phyloP scores from a whole-genome alignment of 2,113 vertebrate species.

The Phaethornis superciliosus region DNA sequence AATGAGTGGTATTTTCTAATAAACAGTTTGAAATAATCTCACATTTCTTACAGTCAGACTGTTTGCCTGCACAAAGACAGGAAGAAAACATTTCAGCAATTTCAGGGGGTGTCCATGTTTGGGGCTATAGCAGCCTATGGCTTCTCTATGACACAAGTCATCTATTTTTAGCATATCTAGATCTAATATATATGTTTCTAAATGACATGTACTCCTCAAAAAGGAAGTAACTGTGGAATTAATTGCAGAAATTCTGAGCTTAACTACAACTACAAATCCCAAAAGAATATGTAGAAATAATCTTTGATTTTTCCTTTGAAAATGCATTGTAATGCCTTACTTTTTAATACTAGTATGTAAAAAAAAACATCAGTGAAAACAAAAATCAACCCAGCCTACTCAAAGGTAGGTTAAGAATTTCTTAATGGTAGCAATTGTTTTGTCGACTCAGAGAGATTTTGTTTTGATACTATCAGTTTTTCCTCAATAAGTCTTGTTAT shows the following conservation, averaged over 20 bases:
- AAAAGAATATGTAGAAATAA: neutral
- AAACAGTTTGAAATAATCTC: neutral
- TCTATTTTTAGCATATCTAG: neutral
- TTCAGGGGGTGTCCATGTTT: neutral
- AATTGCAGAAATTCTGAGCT: slow-evolving; percentile 4
- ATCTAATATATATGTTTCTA: neutral
- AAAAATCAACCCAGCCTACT: neutral
- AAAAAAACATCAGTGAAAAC: neutral
- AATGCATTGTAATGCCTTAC: neutral
- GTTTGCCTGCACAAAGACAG: neutral
- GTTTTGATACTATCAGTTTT: neutral
- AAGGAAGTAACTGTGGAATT: neutral
- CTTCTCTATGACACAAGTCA: neutral
- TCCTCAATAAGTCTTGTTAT: neutral
- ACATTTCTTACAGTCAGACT: neutral
- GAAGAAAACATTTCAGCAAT: neutral
- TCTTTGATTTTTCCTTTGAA: neutral
- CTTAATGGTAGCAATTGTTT: neutral
- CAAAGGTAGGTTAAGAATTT: neutral
- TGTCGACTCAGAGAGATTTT: neutral
- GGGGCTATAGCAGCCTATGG: neutral
- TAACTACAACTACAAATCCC: slow-evolving; percentile 35
- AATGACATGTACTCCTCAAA: neutral
- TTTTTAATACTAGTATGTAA: neutral
- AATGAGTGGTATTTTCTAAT: neutral